These are phyloP conservation scores for Callyntrura sp. DNA, from an alignment of 2,888 invertebrate genomes.

Conservation along the genomic window DNA sequence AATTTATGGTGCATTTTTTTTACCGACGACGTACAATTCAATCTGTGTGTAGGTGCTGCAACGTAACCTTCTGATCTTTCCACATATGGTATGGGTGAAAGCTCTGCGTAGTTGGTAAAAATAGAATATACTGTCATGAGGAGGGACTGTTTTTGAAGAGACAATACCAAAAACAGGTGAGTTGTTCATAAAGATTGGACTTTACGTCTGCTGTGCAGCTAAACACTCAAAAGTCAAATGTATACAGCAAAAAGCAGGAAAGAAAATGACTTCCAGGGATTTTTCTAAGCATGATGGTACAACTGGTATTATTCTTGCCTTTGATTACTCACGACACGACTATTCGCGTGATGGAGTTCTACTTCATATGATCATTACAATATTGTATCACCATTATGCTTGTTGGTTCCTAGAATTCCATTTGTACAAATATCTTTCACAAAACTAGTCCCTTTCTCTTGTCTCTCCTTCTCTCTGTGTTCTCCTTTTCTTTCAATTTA, in stretches of 20 bases:
- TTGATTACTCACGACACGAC: conserved; percentile 55
- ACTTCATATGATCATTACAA: conserved; percentile 64
- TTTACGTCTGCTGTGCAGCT: too few species aligned
- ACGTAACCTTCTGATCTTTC: too few species aligned
- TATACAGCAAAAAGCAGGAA: conserved; percentile 37
- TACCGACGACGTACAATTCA: not conserved
- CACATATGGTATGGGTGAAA: too few species aligned
- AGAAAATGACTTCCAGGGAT: conserved; percentile 56
- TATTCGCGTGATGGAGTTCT: conserved; percentile 48
- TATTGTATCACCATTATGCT: conserved; percentile 27
- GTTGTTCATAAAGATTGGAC: too few species aligned
- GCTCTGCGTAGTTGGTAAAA: too few species aligned
- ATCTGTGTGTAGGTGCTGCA: not conserved
- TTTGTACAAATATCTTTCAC: conserved; percentile 13
- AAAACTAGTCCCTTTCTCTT: not conserved
- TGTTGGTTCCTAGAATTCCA: conserved; percentile 2
- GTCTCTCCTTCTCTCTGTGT: not conserved
- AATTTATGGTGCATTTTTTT: not conserved
- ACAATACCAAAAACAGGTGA: too few species aligned
- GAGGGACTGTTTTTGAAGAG: conserved; percentile 11
- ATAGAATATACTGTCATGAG: too few species aligned
- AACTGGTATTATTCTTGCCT: conserved; percentile 48
- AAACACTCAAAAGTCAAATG: conserved; percentile 6
- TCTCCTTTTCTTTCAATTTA: conserved; percentile 10
- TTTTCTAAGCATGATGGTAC: conserved; percentile 41